phyloP scores from a whole-genome alignment of 2,888 invertebrate genomes.

The Hirtodrosophila histrioides region DNA sequence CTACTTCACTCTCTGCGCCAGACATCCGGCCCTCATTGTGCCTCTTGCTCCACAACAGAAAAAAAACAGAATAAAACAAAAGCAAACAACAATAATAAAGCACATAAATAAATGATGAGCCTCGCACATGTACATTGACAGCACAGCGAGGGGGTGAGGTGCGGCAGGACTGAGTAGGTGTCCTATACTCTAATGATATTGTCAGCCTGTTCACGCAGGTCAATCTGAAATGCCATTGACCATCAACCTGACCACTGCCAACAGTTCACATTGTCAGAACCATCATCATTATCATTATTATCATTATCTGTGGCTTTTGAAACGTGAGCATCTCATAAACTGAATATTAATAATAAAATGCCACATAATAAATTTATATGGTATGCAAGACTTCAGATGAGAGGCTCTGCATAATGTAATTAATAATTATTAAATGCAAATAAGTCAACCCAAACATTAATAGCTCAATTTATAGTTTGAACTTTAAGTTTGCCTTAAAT shows the following conservation, averaged over 20 bases:
- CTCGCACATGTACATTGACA: constrained; percentile 62
- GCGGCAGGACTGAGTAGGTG: not conserved
- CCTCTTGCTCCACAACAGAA: constrained; percentile 15
- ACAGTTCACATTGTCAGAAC: constrained; percentile 8
- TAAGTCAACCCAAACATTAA: too few relatives aligned
- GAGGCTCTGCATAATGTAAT: too few relatives aligned
- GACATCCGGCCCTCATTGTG: constrained; percentile 46
- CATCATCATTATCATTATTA: constrained; percentile 4
- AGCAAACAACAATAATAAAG: constrained; percentile 66
- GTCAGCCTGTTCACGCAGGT: constrained; percentile 43
- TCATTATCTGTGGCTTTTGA: constrained; percentile 3
- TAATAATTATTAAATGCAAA: too few relatives aligned
- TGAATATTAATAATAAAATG: not conserved
- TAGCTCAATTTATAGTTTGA: too few relatives aligned
- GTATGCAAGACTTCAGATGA: too few relatives aligned
- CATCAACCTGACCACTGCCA: constrained; percentile 33
- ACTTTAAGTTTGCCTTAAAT: too few relatives aligned
- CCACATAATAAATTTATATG: not conserved
- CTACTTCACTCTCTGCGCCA: constrained; percentile 31
- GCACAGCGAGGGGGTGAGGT: constrained; percentile 2
- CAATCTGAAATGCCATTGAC: constrained; percentile 21
- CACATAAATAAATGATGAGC: constrained; percentile 73
- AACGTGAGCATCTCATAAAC: constrained; percentile 19
- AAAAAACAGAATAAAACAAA: constrained; percentile 13
- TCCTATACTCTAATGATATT: constrained; percentile 43